These are phyloP conservation scores for Keiferia lycopersicella DNA, from an alignment of 2,888 invertebrate species.

Conservation along the genomic window DNA sequence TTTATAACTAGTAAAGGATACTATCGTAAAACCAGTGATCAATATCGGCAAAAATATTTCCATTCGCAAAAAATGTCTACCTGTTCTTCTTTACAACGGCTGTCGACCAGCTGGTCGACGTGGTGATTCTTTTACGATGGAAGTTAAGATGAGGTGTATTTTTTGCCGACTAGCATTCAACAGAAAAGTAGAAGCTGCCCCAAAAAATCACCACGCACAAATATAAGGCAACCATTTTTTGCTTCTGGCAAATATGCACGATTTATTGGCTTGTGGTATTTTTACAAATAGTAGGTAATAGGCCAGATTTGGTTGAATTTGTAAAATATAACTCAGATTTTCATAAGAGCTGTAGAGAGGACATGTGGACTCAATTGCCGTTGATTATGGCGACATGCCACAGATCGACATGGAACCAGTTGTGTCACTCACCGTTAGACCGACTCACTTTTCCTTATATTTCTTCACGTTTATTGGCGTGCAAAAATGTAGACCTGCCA, in stretches of 20 bases:
- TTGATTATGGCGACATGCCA: constrained; percentile 9
- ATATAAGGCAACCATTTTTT: not conserved
- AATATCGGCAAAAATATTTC: not conserved
- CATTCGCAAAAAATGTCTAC: constrained; percentile 7
- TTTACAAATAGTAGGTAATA: too few relatives aligned
- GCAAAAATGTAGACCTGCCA: constrained; percentile 20
- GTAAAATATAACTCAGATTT: not conserved
- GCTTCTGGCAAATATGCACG: not conserved
- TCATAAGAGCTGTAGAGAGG: not conserved
- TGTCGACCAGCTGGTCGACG: constrained; percentile 10
- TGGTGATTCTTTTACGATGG: not conserved
- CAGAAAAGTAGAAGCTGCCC: not conserved
- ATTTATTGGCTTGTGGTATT: not conserved
- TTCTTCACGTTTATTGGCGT: constrained; percentile 13
- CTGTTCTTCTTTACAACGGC: constrained; percentile 8
- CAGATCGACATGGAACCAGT: constrained; percentile 26
- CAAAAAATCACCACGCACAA: not conserved
- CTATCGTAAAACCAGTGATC: not conserved
- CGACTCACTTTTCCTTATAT: constrained; percentile 21
- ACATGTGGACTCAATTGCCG: constrained; percentile 2
- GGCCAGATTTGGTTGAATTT: not conserved
- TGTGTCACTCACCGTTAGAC: constrained; percentile 24
- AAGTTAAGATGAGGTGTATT: not conserved
- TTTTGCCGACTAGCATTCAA: constrained; percentile 3
- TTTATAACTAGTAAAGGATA: not conserved